These are phyloP conservation scores for Ochotona princeps DNA, from an alignment of 2,113 vertebrate genomes.

Conservation along the genomic window DNA sequence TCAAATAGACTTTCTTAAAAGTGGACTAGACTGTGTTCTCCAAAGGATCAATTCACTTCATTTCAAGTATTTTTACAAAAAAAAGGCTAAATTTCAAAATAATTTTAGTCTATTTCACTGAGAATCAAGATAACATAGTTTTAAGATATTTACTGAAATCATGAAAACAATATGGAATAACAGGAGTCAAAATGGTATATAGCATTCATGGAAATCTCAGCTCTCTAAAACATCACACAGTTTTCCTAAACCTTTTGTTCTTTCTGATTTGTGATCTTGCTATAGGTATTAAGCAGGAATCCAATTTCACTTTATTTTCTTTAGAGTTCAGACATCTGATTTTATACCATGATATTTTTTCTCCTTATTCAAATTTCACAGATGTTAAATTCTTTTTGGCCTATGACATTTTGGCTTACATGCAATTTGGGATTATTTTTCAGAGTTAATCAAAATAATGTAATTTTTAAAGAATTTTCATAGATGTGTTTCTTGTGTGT, in stretches of 20 bases:
- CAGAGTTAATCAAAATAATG: background rate
- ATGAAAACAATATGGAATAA: background rate
- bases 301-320: background rate
- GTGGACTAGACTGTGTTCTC: background rate
- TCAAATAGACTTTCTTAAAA: too few species aligned
- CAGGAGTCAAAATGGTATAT: background rate
- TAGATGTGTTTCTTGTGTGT: background rate
- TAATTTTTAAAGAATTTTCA: constrained; percentile 10
- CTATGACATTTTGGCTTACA: background rate
- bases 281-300: background rate
- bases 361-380: background rate
- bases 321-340: background rate
- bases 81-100: background rate
- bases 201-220: background rate
- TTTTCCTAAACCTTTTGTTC: background rate
- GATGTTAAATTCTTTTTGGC: background rate
- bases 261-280: background rate
- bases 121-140: background rate
- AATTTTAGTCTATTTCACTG: background rate
- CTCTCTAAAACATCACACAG: background rate
- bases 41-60: background rate
- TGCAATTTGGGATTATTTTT: background rate
- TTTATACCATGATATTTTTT: constrained; percentile 13
- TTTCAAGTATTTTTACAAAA: background rate
- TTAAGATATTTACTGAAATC: constrained; percentile 2